phyloP scores from a whole-genome alignment of 2,888 invertebrate genomes.

The Scaptodrosophila latifasciaeformis region DNA sequence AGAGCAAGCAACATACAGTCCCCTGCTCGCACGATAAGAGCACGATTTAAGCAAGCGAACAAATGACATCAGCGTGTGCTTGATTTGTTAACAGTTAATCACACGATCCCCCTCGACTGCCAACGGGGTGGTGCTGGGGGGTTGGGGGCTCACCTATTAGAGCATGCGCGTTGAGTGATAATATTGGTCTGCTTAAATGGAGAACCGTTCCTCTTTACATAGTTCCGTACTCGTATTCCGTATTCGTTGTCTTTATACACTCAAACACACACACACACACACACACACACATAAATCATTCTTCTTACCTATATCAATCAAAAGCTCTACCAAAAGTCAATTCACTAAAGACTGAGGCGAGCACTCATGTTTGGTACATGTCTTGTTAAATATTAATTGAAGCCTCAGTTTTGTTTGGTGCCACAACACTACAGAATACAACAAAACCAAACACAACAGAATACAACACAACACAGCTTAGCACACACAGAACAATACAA shows the following conservation, averaged over 20 bases:
- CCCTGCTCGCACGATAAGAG: neutral
- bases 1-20: too few species aligned
- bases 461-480: neutral
- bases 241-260: too few species aligned
- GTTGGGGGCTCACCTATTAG: too few species aligned
- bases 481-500: neutral
- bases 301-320: too few species aligned
- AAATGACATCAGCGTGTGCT: constrained; percentile 67
- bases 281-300: too few species aligned
- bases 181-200: too few species aligned
- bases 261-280: too few species aligned
- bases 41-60: neutral
- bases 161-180: too few species aligned
- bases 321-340: too few species aligned
- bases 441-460: neutral
- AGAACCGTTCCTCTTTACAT: too few species aligned
- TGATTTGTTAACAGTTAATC: constrained; percentile 69
- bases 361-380: constrained; percentile 10
- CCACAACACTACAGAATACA: neutral
- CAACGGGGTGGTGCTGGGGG: neutral
- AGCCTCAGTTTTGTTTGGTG: constrained; percentile 42
- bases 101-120: constrained; percentile 41
- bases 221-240: too few species aligned
- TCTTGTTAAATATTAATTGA: constrained; percentile 60
- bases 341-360: constrained; percentile 12